phyloP scores from a whole-genome alignment of 1,140 invertebrate species.

The Zophobas atratus region DNA sequence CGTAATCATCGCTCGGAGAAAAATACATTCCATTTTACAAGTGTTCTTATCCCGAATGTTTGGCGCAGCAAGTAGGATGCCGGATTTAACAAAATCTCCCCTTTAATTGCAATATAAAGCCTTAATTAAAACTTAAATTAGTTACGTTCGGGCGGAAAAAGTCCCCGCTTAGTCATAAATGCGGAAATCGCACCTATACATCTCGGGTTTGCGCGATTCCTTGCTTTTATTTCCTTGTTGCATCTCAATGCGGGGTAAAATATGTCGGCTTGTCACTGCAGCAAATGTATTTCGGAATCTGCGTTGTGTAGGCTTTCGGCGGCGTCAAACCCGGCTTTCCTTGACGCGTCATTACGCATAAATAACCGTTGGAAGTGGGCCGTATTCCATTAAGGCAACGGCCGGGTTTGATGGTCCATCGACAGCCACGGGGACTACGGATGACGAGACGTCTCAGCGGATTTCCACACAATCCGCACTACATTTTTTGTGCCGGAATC shows the following conservation, averaged over 20 bases:
- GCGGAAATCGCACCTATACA: constrained; percentile 32
- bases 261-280: constrained; percentile 37
- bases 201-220: constrained; percentile 21
- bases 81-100: constrained; percentile 27
- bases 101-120: constrained; percentile 39
- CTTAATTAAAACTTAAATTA: constrained; percentile 44
- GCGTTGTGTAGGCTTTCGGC: constrained; percentile 14
- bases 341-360: constrained; percentile 28
- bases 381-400: constrained; percentile 20
- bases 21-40: constrained; percentile 23
- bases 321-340: constrained; percentile 16
- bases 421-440: neutral
- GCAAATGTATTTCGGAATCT: constrained; percentile 39
- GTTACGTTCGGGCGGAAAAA: constrained; percentile 18
- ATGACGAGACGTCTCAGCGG: constrained; percentile 8
- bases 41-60: constrained; percentile 18
- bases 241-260: constrained; percentile 23
- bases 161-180: constrained; percentile 10
- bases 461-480: constrained; percentile 26
- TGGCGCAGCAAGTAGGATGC: neutral
- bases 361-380: constrained; percentile 1
- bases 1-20: constrained; percentile 14
- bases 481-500: constrained; percentile 14
- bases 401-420: constrained; percentile 2
- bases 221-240: constrained; percentile 39